phyloP scores from a whole-genome alignment of 2,113 vertebrate genomes.

The Aramus guarauna region DNA sequence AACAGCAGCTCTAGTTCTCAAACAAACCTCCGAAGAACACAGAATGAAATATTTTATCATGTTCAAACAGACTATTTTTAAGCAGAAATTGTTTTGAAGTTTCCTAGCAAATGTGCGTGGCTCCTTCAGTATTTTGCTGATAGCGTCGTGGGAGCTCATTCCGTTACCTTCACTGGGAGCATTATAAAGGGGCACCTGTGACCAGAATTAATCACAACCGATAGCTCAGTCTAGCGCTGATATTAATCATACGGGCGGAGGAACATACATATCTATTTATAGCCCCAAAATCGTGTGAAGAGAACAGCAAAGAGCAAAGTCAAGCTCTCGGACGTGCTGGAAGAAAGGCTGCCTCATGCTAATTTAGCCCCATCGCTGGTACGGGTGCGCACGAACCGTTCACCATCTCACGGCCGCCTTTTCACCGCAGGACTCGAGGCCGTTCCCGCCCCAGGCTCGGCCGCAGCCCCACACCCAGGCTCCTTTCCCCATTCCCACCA shows the following conservation, averaged over 20 bases:
- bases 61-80: conserved; percentile 24
- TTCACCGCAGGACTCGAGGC: not conserved
- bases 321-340: not conserved
- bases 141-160: not conserved
- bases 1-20: not conserved
- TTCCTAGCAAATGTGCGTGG: not conserved
- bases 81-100: conserved; percentile 39
- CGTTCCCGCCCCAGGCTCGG: not conserved
- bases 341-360: not conserved
- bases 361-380: not conserved
- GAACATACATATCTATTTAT: not conserved
- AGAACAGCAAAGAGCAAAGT: not conserved
- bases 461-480: not conserved
- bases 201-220: not conserved
- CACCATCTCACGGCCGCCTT: not conserved
- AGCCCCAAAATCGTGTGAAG: not conserved
- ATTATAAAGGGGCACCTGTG: not conserved
- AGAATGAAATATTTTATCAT: not conserved
- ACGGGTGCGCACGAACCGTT: fast-evolving
- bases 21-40: not conserved
- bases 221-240: not conserved
- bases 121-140: not conserved
- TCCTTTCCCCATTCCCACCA: not conserved
- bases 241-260: not conserved
- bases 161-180: not conserved